phyloP scores from a whole-genome alignment of 1,140 invertebrate genomes.

The Atta texana region DNA sequence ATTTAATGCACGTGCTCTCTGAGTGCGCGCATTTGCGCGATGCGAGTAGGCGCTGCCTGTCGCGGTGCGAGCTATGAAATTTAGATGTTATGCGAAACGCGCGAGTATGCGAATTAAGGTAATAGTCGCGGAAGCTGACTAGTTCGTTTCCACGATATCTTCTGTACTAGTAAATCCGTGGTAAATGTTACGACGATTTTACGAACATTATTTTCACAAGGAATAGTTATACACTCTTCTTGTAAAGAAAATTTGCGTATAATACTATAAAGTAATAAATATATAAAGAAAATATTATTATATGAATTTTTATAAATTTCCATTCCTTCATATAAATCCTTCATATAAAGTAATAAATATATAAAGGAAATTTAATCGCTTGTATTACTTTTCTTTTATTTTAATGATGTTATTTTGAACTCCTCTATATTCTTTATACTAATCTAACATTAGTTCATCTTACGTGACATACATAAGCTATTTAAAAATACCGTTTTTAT shows the following conservation, averaged over 20 bases:
- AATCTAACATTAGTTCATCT: not conserved
- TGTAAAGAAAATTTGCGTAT: not conserved
- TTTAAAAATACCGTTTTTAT: not conserved
- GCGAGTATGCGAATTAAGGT: slow-evolving; percentile 49
- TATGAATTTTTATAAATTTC: not conserved
- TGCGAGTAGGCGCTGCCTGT: slow-evolving; percentile 30
- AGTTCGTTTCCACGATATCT: not conserved
- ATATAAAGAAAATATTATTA: not conserved
- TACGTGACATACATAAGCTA: slow-evolving; percentile 8
- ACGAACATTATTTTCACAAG: not conserved
- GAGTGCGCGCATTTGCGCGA: slow-evolving; percentile 30
- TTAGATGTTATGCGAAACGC: slow-evolving; percentile 53
- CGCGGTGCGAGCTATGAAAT: slow-evolving; percentile 54
- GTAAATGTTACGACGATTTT: slow-evolving; percentile 12
- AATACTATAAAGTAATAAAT: not conserved
- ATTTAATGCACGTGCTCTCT: slow-evolving; percentile 64
- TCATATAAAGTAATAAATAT: not conserved
- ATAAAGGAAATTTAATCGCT: not conserved
- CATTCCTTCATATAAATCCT: not conserved
- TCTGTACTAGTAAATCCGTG: not conserved
- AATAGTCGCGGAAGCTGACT: slow-evolving; percentile 23
- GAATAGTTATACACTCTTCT: not conserved
- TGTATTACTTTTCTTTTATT: not conserved
- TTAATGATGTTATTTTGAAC: not conserved
- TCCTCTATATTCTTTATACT: not conserved